Percentiles rank a stretch among this genome's conserved stretches.
phyloP scores from a whole-genome alignment of 1,140 invertebrate genomes.

The Platyura marginata region DNA sequence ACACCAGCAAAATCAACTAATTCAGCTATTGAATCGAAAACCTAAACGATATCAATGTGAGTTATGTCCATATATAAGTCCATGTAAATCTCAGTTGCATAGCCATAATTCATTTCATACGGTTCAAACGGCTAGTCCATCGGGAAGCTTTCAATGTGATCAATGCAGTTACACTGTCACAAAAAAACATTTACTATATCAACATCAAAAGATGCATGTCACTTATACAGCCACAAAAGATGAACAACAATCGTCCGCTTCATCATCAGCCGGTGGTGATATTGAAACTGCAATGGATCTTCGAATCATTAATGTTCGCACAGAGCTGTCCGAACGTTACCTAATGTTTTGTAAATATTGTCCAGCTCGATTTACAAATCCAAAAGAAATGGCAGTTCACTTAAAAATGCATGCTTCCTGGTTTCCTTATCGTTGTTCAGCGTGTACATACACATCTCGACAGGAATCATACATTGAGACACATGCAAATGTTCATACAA shows the following conservation, averaged over 20 bases:
- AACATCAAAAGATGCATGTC: constrained; percentile 60
- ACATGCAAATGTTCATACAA: constrained; percentile 59
- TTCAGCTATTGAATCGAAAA: constrained; percentile 24
- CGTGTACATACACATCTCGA: constrained; percentile 58
- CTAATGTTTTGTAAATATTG: constrained; percentile 48
- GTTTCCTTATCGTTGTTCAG: constrained; percentile 41
- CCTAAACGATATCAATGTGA: constrained; percentile 46
- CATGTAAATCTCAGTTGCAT: constrained; percentile 65
- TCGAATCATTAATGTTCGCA: constrained; percentile 20
- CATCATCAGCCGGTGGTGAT: too few relatives aligned
- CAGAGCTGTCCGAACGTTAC: constrained; percentile 14
- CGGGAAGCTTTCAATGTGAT: constrained; percentile 62
- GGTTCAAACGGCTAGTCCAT: constrained; percentile 37
- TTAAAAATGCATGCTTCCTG: constrained; percentile 31
- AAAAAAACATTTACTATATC: constrained; percentile 54
- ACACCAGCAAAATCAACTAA: constrained; percentile 26
- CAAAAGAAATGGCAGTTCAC: constrained; percentile 39
- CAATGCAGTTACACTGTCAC: constrained; percentile 68
- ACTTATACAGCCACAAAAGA: constrained; percentile 9
- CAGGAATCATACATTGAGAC: constrained; percentile 47
- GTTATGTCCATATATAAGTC: constrained; percentile 60
- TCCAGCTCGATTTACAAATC: constrained; percentile 48
- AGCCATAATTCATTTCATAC: constrained; percentile 76
- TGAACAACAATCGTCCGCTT: constrained; percentile 17
- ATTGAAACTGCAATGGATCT: too few relatives aligned